Evolutionary conservation across 2,888 invertebrate genomes (phyloP), one percentile per base, ranked within the genome.

Genomic region (Prosapia bicincta): DNA sequence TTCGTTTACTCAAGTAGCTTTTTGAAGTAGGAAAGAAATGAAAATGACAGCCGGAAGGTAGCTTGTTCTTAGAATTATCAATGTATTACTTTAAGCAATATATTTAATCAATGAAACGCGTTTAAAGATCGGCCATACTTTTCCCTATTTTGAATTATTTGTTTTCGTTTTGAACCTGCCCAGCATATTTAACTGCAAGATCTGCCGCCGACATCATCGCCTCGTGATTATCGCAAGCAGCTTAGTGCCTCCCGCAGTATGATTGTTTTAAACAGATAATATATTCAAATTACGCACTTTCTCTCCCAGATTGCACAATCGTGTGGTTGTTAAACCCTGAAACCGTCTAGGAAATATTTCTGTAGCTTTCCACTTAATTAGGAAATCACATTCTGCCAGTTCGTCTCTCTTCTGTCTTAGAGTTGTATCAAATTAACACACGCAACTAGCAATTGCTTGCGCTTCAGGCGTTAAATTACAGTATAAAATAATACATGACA

Each of bases 201-300:
- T 30, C 9, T 30, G 30, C 30, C 30, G 30, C 30, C 5, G 30
- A 30, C 38, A 38, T 15, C 38, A 38, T 38, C 6, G 15, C 15
- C 38, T 15, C 15, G 15, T 38, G 38, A 38, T 15, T 38, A 38
- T 15, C 15, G 3, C 38, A 38, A 15, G 10, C 38, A 6, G 38
- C 38, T 38, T 38, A 38, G 10, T 38, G 38, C 15, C 38, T 38
- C 38, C 15, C 9, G 38, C 15, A 7, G 38, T 54, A 54, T 54
- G 54, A 54, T 54, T 54, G 54, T 54, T 54, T 54, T 54, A 54
- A 54, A 54, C 54, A 54, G 54, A 54, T 54, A 54, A 54, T 54
- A 20, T 54, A 54, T 54, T 54, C 54, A 54, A 54, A 54, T 54
- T 20, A 54, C 54, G 54, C 54, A 54, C 54, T 54, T 54, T 54